Base-by-base conservation (phyloP, 2,113 vertebrate species). In the Takifugu flavidus region DNA sequence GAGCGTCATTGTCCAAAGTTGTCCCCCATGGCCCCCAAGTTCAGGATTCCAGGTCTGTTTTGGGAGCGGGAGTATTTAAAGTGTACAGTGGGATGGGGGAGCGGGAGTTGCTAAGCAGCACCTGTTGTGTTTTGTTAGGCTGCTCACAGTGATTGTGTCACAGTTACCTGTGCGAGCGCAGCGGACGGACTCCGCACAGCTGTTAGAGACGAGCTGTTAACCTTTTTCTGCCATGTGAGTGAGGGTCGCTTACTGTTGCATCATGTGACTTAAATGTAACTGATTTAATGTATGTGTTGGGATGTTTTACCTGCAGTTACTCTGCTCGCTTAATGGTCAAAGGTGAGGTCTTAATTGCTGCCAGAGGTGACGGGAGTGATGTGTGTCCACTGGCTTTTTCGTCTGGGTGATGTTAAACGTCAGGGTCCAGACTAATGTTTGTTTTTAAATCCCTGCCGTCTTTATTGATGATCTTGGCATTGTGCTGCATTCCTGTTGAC, bases 111-210 rank as follows among this genome's bases (percentile, higher is more conserved):
- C 43, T 69, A 57, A 67, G 69, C 74, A 45, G 44, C 82, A 83
- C 80, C 86, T 88, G 83, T 75, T 62, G 56, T 14, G 43, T 68
- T 59, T 50, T 57, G 64, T 72, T 75, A 78, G 70, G 14, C 25
- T 12, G 12, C 44, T 55, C 28, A 14, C 34, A 44, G 14, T 6
- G 15, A 15, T 45, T 12, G 54, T 63, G 62, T 62, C 62, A 63
- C 64, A 39, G 34, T 72, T 25, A 75, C 62, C 44, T 39, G 34
- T 39, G 7, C 8, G n/a, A n/a, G n/a, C n/a, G n/a, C n/a, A n/a
- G n/a, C n/a, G n/a, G n/a, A n/a, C n/a, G 4, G 3, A 39, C 34
- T 39, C 34, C 34, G 11, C 11, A 39, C 8, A 6, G 2, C 11
- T 39, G 34, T 39, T 10, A 39, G 7, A 11, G 8, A 39, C 34